Base-by-base conservation (phyloP, 2,888 invertebrate genomes). In the Tridacna gigas region DNA sequence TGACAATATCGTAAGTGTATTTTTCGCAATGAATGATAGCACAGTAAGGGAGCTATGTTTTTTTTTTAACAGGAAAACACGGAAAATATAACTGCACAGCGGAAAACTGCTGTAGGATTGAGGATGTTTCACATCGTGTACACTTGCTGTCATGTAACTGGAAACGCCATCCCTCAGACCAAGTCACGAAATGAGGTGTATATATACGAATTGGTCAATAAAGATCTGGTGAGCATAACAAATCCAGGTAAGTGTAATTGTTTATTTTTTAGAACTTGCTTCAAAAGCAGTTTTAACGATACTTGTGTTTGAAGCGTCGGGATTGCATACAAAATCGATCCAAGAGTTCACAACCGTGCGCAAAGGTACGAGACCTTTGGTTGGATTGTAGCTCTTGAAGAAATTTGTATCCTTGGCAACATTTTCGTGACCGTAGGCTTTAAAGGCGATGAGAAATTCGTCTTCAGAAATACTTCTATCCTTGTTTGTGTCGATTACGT, bases 401-500 rank as follows among this genome's bases (percentile, higher is more conserved):
- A 89, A 88, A 67, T 82, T 89, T 20, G 84, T 84, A 66, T 89
- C 88, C 22, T 86, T 37, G 11, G 82, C 86, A 45, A 89, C 88
- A 56, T 90, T 89, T 67, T 89, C 90, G 48, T 90, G 90, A 74
- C 89, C 90, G 51, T 89, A 89, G 12, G 90, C 90, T 75, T 86
- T 86, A 74, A 89, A 90, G 28, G 90, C 90, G 26, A 86, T 88
- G 18, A 89, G 83, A 51, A 90, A 90, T 67, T 90, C 90, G 7
- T 89, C 86, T 47, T 88, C 83, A 56, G 88, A 88, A 56, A 90
- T 90, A 12, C 87, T 87, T 65, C 88, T 82, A 67, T 90, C 90
- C 63, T 89, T 83, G 76, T 90, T 89, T 22, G 90, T 89, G 47
- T 90, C 90, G 45, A 90, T 90, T 12, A 90, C 90, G 73, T 89